Conservation (phyloP, 2,797 vertebrate species). For the Oryzias sinensis region DNA sequence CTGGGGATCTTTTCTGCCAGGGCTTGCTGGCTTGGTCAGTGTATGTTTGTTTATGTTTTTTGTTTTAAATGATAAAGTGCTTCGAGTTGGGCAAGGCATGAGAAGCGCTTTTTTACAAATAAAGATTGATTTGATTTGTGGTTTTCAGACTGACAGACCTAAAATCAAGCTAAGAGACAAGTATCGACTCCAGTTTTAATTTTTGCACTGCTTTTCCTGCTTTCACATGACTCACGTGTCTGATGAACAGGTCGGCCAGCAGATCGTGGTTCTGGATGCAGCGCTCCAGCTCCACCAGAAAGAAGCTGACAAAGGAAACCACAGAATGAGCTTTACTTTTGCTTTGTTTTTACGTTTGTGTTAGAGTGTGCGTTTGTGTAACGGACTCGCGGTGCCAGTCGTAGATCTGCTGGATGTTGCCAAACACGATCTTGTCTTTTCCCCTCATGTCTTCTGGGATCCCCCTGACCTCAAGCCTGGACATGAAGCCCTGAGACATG, state of each 20-base stretch:
- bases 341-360: not conserved
- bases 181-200: too few species aligned
- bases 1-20: too few species aligned
- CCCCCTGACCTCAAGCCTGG: constrained; percentile 89
- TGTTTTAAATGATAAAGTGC: too few species aligned
- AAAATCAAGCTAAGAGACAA: too few species aligned
- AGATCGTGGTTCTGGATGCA: constrained; percentile 91
- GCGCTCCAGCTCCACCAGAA: constrained; percentile 92
- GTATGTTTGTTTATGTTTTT: too few species aligned
- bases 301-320: constrained; percentile 80
- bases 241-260: constrained; percentile 94
- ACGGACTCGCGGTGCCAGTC: constrained; percentile 98
- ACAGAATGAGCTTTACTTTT: not conserved
- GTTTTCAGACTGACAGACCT: too few species aligned
- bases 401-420: constrained; percentile 97
- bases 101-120: too few species aligned
- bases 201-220: not conserved
- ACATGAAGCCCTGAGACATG: constrained; percentile 89
- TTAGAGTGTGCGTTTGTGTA: constrained; percentile 6
- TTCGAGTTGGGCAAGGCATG: too few species aligned
- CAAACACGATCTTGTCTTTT: constrained; percentile 97
- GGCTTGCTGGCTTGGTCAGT: too few species aligned
- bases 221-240: constrained; percentile 83
- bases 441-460: constrained; percentile 95
- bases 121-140: too few species aligned